Conservation (phyloP, 2,888 invertebrate genomes). For the Drosophila ezoana region DNA sequence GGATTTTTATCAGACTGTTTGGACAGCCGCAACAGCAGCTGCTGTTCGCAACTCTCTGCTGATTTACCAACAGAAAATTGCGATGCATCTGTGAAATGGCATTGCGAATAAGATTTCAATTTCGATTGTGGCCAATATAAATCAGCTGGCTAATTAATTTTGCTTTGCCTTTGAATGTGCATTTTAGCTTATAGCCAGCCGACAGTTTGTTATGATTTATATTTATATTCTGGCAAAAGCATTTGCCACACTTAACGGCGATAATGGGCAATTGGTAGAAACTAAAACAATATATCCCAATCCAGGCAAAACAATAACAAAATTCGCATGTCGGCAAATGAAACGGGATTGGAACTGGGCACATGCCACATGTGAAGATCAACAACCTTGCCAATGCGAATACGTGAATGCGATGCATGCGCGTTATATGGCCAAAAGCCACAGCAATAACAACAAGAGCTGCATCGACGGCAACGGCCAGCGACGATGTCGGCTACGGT, state of each 20-base stretch:
- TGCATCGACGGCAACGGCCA: constrained; percentile 30
- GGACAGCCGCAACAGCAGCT: constrained; percentile 18
- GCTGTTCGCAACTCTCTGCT: neutral
- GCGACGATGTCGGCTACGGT: constrained; percentile 12
- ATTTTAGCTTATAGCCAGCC: constrained; percentile 1
- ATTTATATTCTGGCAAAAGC: constrained; percentile 41
- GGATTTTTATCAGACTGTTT: constrained; percentile 54
- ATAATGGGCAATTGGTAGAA: constrained; percentile 40
- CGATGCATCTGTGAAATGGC: constrained; percentile 16
- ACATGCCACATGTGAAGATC: constrained; percentile 69
- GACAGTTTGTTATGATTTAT: constrained; percentile 26
- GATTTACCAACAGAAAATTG: constrained; percentile 2
- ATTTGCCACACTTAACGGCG: constrained; percentile 51
- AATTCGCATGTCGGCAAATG: constrained; percentile 29
- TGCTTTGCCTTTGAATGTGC: constrained; percentile 22
- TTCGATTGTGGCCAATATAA: constrained; percentile 46
- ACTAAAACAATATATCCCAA: constrained; percentile 38
- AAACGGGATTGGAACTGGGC: constrained; percentile 35
- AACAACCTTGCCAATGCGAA: constrained; percentile 76
- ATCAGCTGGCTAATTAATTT: constrained; percentile 31
- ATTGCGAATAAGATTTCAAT: constrained; percentile 45
- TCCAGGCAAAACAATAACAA: constrained; percentile 20
- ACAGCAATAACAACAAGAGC: constrained; percentile 22
- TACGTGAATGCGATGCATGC: constrained; percentile 67
- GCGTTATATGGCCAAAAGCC: constrained; percentile 63